These are phyloP conservation scores for Lacerta agilis DNA, from an alignment of 2,797 vertebrate species.

Conservation along the genomic window DNA sequence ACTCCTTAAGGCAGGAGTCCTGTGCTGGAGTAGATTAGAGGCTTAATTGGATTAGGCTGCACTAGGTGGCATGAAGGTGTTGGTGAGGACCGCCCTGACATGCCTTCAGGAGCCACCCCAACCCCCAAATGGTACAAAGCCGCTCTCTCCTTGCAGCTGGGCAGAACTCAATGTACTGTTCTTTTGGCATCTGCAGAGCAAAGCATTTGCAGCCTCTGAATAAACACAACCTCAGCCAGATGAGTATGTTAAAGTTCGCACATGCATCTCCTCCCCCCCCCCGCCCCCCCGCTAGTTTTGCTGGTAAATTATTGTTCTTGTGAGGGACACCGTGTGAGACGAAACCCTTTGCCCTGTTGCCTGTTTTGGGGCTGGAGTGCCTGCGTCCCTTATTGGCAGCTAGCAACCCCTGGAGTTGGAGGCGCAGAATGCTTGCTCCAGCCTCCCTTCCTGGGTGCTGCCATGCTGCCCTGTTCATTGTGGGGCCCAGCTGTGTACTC, in stretches of 20 bases:
- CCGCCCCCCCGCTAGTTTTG: too few relatives aligned
- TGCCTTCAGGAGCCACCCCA: background rate
- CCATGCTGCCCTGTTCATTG: background rate
- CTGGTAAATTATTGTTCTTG: background rate
- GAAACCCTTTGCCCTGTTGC: background rate
- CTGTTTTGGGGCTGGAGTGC: background rate
- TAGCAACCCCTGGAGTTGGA: background rate
- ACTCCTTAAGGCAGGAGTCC: background rate
- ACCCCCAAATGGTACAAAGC: background rate
- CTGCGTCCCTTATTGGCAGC: background rate
- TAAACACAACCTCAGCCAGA: background rate
- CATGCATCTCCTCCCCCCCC: too few relatives aligned
- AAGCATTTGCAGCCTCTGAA: background rate
- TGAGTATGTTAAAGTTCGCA: background rate
- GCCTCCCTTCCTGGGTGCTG: background rate
- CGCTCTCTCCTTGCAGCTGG: background rate
- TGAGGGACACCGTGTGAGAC: background rate
- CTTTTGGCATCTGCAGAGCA: background rate
- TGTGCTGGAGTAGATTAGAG: background rate
- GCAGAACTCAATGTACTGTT: background rate
- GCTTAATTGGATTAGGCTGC: background rate
- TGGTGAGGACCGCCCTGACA: background rate
- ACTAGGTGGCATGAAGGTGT: background rate
- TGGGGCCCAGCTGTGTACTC: slow-evolving; percentile 7
- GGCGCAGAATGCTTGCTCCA: background rate